phyloP scores from a whole-genome alignment of 2,113 vertebrate genomes.

The Anser brachyrhynchus region DNA sequence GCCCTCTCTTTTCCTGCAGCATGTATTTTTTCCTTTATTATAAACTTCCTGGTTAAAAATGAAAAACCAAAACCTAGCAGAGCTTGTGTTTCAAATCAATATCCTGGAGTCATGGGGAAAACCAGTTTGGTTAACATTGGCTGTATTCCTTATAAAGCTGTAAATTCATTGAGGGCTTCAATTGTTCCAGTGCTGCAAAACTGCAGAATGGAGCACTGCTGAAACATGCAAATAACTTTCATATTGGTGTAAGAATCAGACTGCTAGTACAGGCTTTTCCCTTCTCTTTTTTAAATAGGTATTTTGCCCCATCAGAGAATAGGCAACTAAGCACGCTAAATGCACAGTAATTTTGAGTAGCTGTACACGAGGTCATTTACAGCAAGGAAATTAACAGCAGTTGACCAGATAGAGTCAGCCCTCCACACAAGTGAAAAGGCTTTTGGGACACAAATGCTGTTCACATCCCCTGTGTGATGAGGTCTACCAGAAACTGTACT shows the following conservation, averaged over 20 bases:
- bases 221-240: background rate
- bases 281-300: background rate
- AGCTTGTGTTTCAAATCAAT: slow-evolving; percentile 56
- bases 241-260: background rate
- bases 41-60: slow-evolving; percentile 59
- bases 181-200: background rate
- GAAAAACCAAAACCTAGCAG: slow-evolving; percentile 63
- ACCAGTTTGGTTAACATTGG: slow-evolving; percentile 21
- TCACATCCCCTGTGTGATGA: background rate
- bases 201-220: background rate
- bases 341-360: background rate
- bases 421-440: background rate
- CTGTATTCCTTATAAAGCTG: background rate
- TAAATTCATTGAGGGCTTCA: slow-evolving; percentile 17
- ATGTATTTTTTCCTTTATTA: background rate
- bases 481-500: background rate
- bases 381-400: background rate
- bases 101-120: background rate
- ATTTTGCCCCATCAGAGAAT: slow-evolving; percentile 17
- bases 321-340: background rate
- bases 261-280: slow-evolving; percentile 3
- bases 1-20: slow-evolving; percentile 28
- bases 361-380: background rate
- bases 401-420: background rate
- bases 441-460: background rate